Evolutionary conservation across 2,888 invertebrate genomes (phyloP).

Genomic region (Loripinus fragilis): DNA sequence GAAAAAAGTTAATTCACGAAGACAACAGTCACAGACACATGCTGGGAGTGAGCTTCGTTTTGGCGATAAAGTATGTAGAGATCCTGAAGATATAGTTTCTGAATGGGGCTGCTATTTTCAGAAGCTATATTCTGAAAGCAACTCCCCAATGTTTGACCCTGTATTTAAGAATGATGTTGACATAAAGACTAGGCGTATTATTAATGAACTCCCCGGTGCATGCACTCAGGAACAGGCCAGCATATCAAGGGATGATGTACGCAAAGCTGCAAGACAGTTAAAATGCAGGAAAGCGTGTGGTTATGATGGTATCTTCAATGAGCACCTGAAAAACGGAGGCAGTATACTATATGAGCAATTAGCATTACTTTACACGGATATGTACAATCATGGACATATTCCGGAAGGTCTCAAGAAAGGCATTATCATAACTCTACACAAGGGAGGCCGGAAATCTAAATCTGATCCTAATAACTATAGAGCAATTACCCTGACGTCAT

Average conservation of each 20-base stretch:
- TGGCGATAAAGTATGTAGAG: background rate
- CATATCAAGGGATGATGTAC: background rate
- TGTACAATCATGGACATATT: background rate
- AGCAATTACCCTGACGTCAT: slow-evolving; percentile 8
- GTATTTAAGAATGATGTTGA: background rate
- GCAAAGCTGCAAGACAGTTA: background rate
- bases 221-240: too few species aligned
- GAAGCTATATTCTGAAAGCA: background rate
- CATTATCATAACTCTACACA: slow-evolving; percentile 10
- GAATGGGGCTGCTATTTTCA: background rate
- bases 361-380: background rate
- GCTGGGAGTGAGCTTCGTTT: background rate
- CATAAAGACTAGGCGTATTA: background rate
- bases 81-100: background rate
- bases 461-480: slow-evolving; percentile 17
- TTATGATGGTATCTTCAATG: background rate
- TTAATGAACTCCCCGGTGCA: background rate
- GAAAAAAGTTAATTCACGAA: background rate
- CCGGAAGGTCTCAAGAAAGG: slow-evolving; percentile 13
- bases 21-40: background rate
- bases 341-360: background rate
- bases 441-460: slow-evolving; percentile 14
- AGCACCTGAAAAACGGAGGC: background rate
- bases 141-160: background rate
- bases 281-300: background rate